Base-by-base conservation (phyloP, 1,140 invertebrate species). In the Dolichoris vasculosae region DNA sequence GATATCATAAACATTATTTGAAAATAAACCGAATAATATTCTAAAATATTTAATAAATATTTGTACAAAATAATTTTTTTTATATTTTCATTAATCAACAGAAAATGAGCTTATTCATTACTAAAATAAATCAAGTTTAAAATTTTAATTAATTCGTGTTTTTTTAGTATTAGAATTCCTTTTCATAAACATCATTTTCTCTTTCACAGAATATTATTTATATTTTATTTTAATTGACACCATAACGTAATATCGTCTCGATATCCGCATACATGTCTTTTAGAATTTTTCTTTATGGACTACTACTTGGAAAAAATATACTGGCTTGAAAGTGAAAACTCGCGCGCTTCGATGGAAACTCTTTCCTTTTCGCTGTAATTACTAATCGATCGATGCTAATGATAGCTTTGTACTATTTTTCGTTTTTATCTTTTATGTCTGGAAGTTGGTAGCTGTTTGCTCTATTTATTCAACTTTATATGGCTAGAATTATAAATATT, bases 321-420 rank as follows among this genome's bases (percentile, higher is more conserved):
- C 17, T 32, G 51, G 13, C 35, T 23, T 15, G 83, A 84, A 84
- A 84, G 83, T 85, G 79, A 81, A 85, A 85, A 76, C 17, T 75
- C 40, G 26, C 23, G 67, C 80, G 38, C 23, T 20, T 78, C 48
- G 76, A 78, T 79, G 63, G 32, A 84, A 59, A 40, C 23, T 63
- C 80, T 69, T 82, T 51, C 48, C 69, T 63, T 85, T 77, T 85
- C 46, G n/a, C 15, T 32, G 35, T 76, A 85, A 85, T 85, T 82
- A 59, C 64, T 69, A 76, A 85, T 85, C 78, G 78, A 85, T 85
- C 84, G 69, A 76, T 79, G 78, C 78, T 82, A 85, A 82, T 82
- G 67, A 85, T 82, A 82, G 30, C n/a, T 67, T 76, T 40, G 35
- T 40, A n/a, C 13, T n/a, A 55, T 40, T 69, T 40, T 46, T 71